A percentile compares a stretch with the other conserved stretches of the same genome.
These are phyloP conservation scores for Porphyrio hochstetteri DNA, from an alignment of 2,113 vertebrate species.

Conservation along the genomic window DNA sequence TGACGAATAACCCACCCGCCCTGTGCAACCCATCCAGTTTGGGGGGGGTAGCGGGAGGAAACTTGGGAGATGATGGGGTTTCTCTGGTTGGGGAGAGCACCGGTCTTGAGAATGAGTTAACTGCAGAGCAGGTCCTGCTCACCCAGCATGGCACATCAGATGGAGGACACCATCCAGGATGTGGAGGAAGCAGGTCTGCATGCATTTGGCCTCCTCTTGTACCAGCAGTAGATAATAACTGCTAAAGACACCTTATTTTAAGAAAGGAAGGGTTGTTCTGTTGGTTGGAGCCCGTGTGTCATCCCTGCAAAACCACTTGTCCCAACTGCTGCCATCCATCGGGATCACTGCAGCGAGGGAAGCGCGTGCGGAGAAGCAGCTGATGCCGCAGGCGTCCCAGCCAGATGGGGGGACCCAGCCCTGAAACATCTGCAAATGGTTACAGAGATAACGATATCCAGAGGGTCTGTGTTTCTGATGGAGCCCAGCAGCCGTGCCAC, in stretches of 20 bases:
- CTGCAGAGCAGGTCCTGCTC: background rate
- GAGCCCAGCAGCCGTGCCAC: background rate
- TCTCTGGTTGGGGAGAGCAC: background rate
- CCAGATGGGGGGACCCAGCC: background rate
- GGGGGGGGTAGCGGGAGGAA: background rate
- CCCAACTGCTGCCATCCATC: background rate
- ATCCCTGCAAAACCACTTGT: constrained; percentile 35
- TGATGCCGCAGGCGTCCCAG: background rate
- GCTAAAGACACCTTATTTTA: background rate
- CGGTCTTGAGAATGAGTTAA: background rate
- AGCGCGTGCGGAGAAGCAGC: background rate
- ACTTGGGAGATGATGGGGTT: background rate
- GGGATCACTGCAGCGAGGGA: background rate
- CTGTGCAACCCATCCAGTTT: background rate
- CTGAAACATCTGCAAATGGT: constrained; percentile 57
- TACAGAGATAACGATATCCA: constrained; percentile 39
- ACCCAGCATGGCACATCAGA: rapidly evolving
- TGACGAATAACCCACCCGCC: background rate
- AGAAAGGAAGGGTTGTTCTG: background rate
- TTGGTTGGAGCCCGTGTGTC: constrained; percentile 6
- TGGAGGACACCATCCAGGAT: background rate
- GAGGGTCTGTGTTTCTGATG: background rate
- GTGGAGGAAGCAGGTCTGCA: background rate
- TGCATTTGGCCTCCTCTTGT: background rate
- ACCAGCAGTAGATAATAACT: background rate